A percentile compares a stretch with the other conserved stretches of the same genome.
Evolutionary conservation across 2,888 invertebrate species (phyloP).

Genomic region (Dynastes maya): DNA sequence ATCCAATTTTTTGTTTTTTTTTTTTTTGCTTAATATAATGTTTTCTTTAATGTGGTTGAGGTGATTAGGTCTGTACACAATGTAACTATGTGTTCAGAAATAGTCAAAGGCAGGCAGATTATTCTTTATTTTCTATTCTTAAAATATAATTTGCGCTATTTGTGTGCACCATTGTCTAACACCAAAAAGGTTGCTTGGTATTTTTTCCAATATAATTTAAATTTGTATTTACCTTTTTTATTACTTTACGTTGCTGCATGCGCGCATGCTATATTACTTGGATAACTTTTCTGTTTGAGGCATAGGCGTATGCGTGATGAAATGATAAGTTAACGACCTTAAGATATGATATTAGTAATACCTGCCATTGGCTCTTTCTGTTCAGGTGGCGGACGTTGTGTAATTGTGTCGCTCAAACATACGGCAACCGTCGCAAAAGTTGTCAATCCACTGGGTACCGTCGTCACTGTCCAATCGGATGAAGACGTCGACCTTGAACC

Average conservation of each 20-base stretch:
- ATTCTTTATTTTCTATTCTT: conserved; percentile 41
- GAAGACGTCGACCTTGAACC: conserved; percentile 65
- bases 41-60: conserved; percentile 27
- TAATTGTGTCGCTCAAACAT: conserved; percentile 69
- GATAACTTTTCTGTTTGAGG: conserved; percentile 26
- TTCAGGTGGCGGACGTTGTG: conserved; percentile 80
- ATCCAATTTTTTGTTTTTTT: neutral
- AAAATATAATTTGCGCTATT: conserved; percentile 52
- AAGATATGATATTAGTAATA: conserved; percentile 65
- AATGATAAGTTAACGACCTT: conserved; percentile 17
- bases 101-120: conserved; percentile 70
- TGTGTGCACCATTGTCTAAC: conserved; percentile 54
- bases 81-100: conserved; percentile 64
- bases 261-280: conserved; percentile 52
- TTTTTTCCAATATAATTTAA: conserved; percentile 1
- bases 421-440: conserved; percentile 76
- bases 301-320: conserved; percentile 18
- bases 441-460: conserved; percentile 85
- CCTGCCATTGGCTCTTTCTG: conserved; percentile 91
- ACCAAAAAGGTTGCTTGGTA: conserved; percentile 10
- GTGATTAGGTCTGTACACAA: conserved; percentile 20
- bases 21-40: conserved; percentile 8
- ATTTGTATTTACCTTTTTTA: conserved; percentile 18
- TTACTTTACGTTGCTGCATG: conserved; percentile 52
- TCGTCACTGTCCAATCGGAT: conserved; percentile 73